Conservation (phyloP, 1,140 invertebrate species). For the Agrilus planipennis region DNA sequence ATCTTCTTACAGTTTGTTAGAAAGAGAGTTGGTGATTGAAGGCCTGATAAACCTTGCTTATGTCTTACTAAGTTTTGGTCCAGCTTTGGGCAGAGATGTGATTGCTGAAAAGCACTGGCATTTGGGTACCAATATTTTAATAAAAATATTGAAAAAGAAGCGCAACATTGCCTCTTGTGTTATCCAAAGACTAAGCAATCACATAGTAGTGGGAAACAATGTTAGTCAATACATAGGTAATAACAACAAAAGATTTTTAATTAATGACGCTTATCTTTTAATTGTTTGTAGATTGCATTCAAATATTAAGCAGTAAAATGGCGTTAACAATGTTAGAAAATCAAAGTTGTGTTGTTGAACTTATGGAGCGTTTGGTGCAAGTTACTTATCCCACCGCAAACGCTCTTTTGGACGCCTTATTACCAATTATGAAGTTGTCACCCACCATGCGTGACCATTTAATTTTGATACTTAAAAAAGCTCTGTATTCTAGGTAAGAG, state of each 20-base stretch:
- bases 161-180: conserved; percentile 34
- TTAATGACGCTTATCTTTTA: not conserved
- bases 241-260: not conserved
- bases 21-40: conserved; percentile 40
- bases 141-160: conserved; percentile 39
- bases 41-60: conserved; percentile 43
- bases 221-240: conserved; percentile 41
- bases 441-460: conserved; percentile 38
- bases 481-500: conserved; percentile 38
- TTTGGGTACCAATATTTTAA: conserved; percentile 38
- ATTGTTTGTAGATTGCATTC: conserved; percentile 39
- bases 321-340: conserved; percentile 37
- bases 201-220: conserved; percentile 34
- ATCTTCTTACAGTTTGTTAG: conserved; percentile 34
- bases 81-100: conserved; percentile 22
- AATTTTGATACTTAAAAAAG: conserved; percentile 43
- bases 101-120: conserved; percentile 32
- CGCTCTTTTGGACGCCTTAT: conserved; percentile 37
- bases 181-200: conserved; percentile 35
- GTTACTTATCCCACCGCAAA: conserved; percentile 33
- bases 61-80: conserved; percentile 34
- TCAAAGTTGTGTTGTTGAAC: conserved; percentile 33
- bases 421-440: conserved; percentile 38
- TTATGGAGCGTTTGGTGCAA: conserved; percentile 38
- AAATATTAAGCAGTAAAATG: conserved; percentile 35